phyloP scores from a whole-genome alignment of 2,888 invertebrate genomes.

The Nemoura dubitans region DNA sequence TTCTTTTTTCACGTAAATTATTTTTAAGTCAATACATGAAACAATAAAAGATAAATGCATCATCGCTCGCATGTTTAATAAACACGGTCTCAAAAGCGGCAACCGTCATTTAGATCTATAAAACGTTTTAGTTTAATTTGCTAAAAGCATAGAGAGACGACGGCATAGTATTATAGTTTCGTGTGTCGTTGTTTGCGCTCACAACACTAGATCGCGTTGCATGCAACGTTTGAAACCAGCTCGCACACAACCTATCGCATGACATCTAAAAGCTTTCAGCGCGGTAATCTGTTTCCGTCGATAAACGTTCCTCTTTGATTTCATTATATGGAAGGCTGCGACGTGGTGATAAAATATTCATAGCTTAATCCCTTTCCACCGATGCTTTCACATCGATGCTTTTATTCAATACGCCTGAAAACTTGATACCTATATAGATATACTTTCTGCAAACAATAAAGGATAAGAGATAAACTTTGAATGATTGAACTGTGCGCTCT shows the following conservation, averaged over 20 bases:
- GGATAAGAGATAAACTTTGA: too few species aligned
- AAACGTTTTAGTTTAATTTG: background rate
- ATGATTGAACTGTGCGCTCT: too few species aligned
- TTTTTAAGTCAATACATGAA: too few species aligned
- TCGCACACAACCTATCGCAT: background rate
- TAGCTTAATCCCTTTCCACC: background rate
- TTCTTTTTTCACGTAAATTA: too few species aligned
- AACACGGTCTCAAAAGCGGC: background rate
- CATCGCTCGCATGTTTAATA: too few species aligned
- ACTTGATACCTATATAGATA: too few species aligned
- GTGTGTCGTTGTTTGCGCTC: background rate
- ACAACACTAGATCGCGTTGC: background rate
- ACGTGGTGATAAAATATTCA: background rate
- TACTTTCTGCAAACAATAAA: too few species aligned
- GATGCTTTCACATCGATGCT: background rate
- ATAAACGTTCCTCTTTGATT: background rate
- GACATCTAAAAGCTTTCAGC: constrained; percentile 3
- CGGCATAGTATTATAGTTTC: background rate
- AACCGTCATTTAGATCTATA: background rate
- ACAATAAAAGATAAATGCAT: too few species aligned
- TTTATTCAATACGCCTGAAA: background rate
- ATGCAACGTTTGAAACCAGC: background rate
- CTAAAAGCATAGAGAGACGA: background rate
- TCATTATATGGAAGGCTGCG: background rate
- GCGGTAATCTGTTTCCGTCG: background rate